Evolutionary conservation across 1,140 invertebrate genomes (phyloP).

Genomic region (Sycophila sp.): DNA sequence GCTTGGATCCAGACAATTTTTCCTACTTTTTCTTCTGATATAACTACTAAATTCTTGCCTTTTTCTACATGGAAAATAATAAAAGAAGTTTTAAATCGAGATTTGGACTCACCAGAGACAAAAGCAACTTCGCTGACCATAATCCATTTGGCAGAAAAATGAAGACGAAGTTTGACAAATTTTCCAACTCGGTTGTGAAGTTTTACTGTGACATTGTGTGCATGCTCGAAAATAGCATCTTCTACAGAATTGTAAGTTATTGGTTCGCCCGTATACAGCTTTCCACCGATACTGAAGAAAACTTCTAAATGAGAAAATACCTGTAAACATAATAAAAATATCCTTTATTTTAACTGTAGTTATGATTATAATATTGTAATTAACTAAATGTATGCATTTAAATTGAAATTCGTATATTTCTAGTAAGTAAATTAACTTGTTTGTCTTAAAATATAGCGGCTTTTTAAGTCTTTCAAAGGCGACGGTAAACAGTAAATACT

Average conservation of each 20-base stretch:
- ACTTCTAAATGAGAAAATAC: conserved; percentile 83
- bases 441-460: no score
- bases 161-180: conserved; percentile 83
- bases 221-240: conserved; percentile 84
- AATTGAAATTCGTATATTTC: no score
- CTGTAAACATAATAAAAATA: conserved; percentile 59
- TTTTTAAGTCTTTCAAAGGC: no score
- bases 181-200: conserved; percentile 84
- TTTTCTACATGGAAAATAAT: no score
- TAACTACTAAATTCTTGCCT: no score
- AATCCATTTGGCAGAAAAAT: conserved; percentile 88
- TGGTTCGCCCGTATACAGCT: conserved; percentile 78
- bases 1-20: no score
- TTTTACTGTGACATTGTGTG: conserved; percentile 85
- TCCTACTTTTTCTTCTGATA: no score
- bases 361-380: no score
- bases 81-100: conserved; percentile 9
- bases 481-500: no score
- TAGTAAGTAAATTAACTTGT: no score
- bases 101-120: conserved; percentile 74
- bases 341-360: no score
- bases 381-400: no score
- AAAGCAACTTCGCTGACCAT: conserved; percentile 89
- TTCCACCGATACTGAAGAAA: conserved; percentile 85
- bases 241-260: conserved; percentile 80